Conservation (phyloP, 2,113 vertebrate species). For the Rana temporaria region DNA sequence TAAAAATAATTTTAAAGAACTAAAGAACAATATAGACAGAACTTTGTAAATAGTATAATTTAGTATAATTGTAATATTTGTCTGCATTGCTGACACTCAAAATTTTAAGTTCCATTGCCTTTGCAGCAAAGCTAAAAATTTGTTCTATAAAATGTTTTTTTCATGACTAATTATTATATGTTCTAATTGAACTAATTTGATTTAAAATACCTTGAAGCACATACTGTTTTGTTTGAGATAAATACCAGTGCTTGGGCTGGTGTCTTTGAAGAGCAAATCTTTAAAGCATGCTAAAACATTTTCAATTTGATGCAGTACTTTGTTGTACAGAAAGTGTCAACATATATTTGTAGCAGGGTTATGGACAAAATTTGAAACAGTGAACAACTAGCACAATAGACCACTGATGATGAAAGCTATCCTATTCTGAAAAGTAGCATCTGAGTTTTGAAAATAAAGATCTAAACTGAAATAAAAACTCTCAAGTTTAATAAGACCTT, state of each 20-base stretch:
- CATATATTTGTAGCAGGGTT: neutral
- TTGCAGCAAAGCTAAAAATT: neutral
- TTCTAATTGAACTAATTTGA: slow-evolving; percentile 11
- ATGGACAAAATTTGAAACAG: neutral
- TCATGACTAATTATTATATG: slow-evolving; percentile 13
- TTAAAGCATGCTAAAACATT: neutral
- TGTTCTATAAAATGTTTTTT: neutral
- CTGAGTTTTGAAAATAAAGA: neutral
- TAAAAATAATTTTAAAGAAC: too few species aligned
- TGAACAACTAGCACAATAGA: too few species aligned
- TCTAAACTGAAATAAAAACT: too few species aligned
- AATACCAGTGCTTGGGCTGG: neutral
- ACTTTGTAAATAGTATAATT: too few species aligned
- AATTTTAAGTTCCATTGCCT: neutral
- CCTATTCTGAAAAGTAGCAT: neutral
- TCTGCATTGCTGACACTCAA: too few species aligned
- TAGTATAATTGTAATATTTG: too few species aligned
- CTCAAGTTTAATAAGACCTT: too few species aligned
- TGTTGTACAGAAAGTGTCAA: neutral
- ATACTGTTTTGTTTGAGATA: slow-evolving; percentile 27
- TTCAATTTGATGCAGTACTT: neutral
- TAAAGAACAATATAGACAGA: too few species aligned
- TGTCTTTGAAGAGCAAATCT: slow-evolving; percentile 18
- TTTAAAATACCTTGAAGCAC: slow-evolving; percentile 13
- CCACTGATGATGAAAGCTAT: neutral